phyloP scores from a whole-genome alignment of 2,888 invertebrate genomes.

The Cerceris ruficornis region DNA sequence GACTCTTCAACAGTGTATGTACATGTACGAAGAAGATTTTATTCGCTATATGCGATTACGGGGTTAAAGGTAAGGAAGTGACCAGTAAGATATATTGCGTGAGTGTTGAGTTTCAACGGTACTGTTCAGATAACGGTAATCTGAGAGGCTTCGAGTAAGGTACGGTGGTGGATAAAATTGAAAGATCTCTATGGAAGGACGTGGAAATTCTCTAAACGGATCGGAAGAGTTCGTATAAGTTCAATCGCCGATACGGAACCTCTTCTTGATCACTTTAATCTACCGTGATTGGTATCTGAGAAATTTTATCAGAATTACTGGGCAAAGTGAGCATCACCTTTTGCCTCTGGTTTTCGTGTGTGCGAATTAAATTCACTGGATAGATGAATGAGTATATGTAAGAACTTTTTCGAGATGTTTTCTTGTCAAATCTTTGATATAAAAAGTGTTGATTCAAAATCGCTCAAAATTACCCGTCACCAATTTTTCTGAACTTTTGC shows the following conservation, averaged over 20 bases:
- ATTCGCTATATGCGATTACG: slow-evolving; percentile 65
- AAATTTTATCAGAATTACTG: background rate
- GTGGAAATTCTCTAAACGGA: background rate
- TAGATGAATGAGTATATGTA: too few species aligned
- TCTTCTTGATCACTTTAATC: slow-evolving; percentile 2
- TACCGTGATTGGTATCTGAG: background rate
- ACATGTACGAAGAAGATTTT: slow-evolving; percentile 21
- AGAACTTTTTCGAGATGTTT: too few species aligned
- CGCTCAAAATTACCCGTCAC: too few species aligned
- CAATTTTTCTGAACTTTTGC: too few species aligned
- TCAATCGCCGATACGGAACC: slow-evolving; percentile 1
- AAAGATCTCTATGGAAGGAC: slow-evolving; percentile 45
- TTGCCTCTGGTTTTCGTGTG: slow-evolving; percentile 11
- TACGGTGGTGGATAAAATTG: slow-evolving; percentile 49
- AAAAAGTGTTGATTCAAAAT: too few species aligned
- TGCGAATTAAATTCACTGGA: too few species aligned
- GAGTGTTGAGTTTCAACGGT: slow-evolving; percentile 66
- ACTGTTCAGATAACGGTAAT: slow-evolving; percentile 67
- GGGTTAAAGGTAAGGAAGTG: slow-evolving; percentile 65
- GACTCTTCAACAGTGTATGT: background rate
- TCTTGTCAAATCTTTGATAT: too few species aligned
- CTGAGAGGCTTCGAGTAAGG: slow-evolving; percentile 52
- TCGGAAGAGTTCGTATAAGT: background rate
- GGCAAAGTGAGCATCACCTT: slow-evolving; percentile 16
- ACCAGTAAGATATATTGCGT: slow-evolving; percentile 66